Evolutionary conservation across 2,797 vertebrate species (phyloP).

Genomic region (Pelodytes ibericus): DNA sequence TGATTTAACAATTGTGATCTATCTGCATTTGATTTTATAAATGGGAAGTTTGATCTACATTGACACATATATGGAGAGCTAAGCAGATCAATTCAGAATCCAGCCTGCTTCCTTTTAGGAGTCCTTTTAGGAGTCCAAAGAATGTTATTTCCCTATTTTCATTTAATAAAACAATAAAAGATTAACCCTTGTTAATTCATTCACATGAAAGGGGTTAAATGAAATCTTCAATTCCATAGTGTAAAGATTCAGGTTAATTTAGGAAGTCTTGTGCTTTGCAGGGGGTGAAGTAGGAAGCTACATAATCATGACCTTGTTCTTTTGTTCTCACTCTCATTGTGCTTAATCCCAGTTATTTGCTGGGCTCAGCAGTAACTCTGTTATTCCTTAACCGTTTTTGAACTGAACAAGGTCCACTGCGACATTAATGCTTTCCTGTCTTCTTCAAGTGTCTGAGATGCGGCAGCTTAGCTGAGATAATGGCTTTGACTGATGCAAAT

Average conservation of each 20-base stretch:
- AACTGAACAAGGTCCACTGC: neutral
- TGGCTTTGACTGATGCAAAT: conserved; percentile 29
- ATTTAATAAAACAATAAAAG: too few species aligned
- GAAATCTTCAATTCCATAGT: neutral
- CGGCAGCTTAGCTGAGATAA: conserved; percentile 33
- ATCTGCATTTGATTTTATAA: too few species aligned
- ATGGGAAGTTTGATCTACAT: too few species aligned
- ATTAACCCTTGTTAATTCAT: too few species aligned
- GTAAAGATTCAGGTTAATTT: neutral
- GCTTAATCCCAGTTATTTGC: conserved; percentile 15
- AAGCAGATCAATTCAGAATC: too few species aligned
- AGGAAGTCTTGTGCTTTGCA: neutral
- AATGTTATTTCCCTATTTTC: too few species aligned
- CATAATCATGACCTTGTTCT: neutral
- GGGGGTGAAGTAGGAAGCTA: neutral
- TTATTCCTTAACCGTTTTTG: conserved; percentile 17
- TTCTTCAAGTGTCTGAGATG: conserved; percentile 3
- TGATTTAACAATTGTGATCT: too few species aligned
- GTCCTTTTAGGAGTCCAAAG: too few species aligned
- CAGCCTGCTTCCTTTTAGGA: too few species aligned
- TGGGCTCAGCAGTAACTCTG: conserved; percentile 13
- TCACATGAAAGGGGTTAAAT: too few species aligned
- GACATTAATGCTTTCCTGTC: conserved; percentile 8
- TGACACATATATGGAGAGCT: too few species aligned
- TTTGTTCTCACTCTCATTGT: neutral